These are phyloP conservation scores for Rana temporaria DNA, from an alignment of 2,113 vertebrate genomes.

Conservation along the genomic window DNA sequence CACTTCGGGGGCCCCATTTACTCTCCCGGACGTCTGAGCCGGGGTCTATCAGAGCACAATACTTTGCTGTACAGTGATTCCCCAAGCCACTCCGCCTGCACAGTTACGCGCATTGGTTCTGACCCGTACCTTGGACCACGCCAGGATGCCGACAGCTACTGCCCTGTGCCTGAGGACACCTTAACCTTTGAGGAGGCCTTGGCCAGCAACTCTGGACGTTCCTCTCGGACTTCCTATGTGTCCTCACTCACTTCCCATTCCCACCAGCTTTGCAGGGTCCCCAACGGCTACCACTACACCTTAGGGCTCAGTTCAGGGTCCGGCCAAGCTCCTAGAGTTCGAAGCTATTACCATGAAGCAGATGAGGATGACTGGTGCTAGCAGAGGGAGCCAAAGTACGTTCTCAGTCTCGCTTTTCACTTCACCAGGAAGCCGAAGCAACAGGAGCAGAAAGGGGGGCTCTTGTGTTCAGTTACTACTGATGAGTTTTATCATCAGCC, in stretches of 20 bases:
- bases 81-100: constrained; percentile 70
- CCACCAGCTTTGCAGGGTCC: constrained; percentile 82
- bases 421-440: constrained; percentile 45
- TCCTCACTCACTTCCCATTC: constrained; percentile 81
- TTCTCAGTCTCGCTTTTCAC: constrained; percentile 31
- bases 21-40: constrained; percentile 86
- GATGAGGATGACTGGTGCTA: constrained; percentile 95
- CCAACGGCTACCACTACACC: constrained; percentile 89
- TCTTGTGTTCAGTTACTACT: constrained; percentile 34
- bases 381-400: constrained; percentile 68
- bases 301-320: constrained; percentile 77
- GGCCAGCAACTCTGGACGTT: constrained; percentile 81
- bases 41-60: constrained; percentile 90
- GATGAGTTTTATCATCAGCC: constrained; percentile 95
- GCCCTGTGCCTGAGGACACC: constrained; percentile 78
- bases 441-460: constrained; percentile 39
- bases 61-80: constrained; percentile 77
- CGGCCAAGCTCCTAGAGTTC: constrained; percentile 69
- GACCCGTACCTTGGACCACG: constrained; percentile 87
- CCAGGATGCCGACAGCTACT: constrained; percentile 64
- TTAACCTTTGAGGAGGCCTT: constrained; percentile 87
- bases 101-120: constrained; percentile 83
- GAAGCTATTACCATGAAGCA: constrained; percentile 84
- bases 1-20: constrained; percentile 79
- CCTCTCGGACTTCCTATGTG: constrained; percentile 82